Base-by-base conservation (phyloP, 2,113 vertebrate species). In the Gorilla gorilla region DNA sequence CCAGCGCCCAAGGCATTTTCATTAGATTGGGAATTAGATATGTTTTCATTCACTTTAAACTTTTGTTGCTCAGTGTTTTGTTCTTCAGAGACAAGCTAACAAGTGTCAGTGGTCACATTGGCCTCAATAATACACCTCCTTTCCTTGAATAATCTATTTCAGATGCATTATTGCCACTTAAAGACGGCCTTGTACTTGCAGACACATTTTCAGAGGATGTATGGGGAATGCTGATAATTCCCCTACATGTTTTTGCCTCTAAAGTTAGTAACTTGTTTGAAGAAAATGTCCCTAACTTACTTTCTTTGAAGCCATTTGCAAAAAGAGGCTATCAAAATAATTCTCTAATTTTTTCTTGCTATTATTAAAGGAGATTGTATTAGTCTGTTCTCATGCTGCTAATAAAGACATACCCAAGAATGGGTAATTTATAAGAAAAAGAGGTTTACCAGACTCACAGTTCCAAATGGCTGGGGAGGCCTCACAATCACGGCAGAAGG, bases 1-100 rank as follows among this genome's bases (percentile, higher is more conserved):
- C 85, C 90, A 64, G 61, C 90, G 96, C 97, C 98, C 95, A 96
- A 97, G 82, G 94, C 68, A n/a, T 95, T 97, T 97, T 96, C 94
- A 97, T 96, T 95, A 96, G 72, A 91, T 87, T 78, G 92, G 89
- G 94, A 97, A 97, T 50, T 94, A 90, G 85, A 95, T 93, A 96
- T 88, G 79, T 91, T 97, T 97, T 98, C 97, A 97, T 95, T 97
- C 94, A 96, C 89, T 97, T 94, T 57, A 94, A 96, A 90, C 90
- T 95, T 90, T 80, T 87, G 84, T 92, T 76, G 83, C 81, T 94
- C 72, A 76, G 84, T 76, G 93, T 90, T 95, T 93, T 95, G 95
- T 96, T 96, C 96, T 97, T 97, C 76, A 45, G 81, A 97, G 90
- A 94, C 73, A 80, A 92, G 78, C 97, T 97, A 97, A 95, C 93